phyloP scores from a whole-genome alignment of 2,888 invertebrate genomes.

The Drosophila aldrichi region DNA sequence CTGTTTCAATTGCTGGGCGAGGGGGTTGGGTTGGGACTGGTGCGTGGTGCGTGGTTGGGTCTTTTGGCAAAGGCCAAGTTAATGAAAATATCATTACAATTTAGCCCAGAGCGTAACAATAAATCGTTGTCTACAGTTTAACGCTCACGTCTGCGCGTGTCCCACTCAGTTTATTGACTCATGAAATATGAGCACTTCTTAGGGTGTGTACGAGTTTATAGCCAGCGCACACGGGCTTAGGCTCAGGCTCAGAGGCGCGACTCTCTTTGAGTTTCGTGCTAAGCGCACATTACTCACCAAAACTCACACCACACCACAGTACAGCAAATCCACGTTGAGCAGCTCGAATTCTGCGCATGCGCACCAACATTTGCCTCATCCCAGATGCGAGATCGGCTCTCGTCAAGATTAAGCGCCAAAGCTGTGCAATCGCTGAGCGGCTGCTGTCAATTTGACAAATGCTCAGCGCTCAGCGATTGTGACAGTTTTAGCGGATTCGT shows the following conservation, averaged over 20 bases:
- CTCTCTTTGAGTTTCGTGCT: conserved; percentile 69
- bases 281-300: conserved; percentile 74
- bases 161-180: conserved; percentile 74
- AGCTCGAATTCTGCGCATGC: conserved; percentile 57
- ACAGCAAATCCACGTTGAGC: conserved; percentile 17
- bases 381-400: conserved; percentile 14
- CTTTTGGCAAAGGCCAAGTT: conserved; percentile 77
- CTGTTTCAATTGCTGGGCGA: conserved; percentile 43
- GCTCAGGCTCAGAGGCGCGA: conserved; percentile 16
- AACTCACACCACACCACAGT: neutral
- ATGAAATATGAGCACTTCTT: conserved; percentile 79
- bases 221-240: conserved; percentile 6
- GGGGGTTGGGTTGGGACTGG: conserved; percentile 9
- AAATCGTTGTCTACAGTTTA: conserved; percentile 40
- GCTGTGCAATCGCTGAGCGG: conserved; percentile 62
- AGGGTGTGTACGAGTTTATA: conserved; percentile 62
- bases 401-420: conserved; percentile 69
- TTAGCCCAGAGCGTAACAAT: conserved; percentile 73
- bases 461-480: conserved; percentile 72
- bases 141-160: conserved; percentile 51
- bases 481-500: conserved; percentile 81
- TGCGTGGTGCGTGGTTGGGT: conserved; percentile 75
- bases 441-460: conserved; percentile 82
- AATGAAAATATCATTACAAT: conserved; percentile 81
- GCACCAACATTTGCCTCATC: conserved; percentile 35